phyloP scores from a whole-genome alignment of 2,888 invertebrate species.

The Mechanitis messenoides region DNA sequence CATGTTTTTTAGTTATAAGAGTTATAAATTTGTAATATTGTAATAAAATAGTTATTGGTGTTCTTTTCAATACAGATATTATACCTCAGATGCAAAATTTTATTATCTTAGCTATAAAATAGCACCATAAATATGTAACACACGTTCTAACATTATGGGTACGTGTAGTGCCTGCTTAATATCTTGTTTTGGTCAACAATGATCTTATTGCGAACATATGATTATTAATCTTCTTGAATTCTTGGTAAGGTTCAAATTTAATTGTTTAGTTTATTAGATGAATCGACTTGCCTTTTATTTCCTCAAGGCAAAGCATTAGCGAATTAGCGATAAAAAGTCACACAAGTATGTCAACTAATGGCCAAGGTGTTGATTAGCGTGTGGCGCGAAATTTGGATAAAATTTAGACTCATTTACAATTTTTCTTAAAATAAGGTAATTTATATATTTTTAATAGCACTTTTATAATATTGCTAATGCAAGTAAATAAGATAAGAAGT shows the following conservation, averaged over 20 bases:
- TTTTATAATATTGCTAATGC: too few relatives aligned
- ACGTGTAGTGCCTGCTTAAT: slow-evolving; percentile 21
- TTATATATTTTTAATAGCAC: too few relatives aligned
- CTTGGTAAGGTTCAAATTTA: slow-evolving; percentile 7
- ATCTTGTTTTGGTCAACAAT: slow-evolving; percentile 16
- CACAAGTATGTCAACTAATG: slow-evolving; percentile 10
- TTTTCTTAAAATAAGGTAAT: too few relatives aligned
- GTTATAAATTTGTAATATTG: background rate
- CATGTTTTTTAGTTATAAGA: too few relatives aligned
- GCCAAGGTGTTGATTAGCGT: slow-evolving; percentile 8
- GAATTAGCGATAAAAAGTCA: slow-evolving; percentile 23
- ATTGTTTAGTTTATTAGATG: slow-evolving; percentile 10
- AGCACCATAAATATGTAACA: slow-evolving; percentile 21
- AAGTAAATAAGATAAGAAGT: too few relatives aligned
- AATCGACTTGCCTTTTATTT: slow-evolving; percentile 22
- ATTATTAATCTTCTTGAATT: slow-evolving; percentile 1
- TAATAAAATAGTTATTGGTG: background rate
- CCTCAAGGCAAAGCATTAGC: slow-evolving; percentile 20
- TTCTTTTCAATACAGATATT: slow-evolving; percentile 4
- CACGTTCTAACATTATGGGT: slow-evolving; percentile 14
- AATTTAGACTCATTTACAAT: too few relatives aligned
- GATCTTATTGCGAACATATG: background rate
- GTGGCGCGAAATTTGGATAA: background rate
- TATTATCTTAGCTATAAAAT: slow-evolving; percentile 19
- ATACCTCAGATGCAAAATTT: slow-evolving; percentile 15